Conservation (phyloP, 2,888 invertebrate species). For the Adineta ricciae region DNA sequence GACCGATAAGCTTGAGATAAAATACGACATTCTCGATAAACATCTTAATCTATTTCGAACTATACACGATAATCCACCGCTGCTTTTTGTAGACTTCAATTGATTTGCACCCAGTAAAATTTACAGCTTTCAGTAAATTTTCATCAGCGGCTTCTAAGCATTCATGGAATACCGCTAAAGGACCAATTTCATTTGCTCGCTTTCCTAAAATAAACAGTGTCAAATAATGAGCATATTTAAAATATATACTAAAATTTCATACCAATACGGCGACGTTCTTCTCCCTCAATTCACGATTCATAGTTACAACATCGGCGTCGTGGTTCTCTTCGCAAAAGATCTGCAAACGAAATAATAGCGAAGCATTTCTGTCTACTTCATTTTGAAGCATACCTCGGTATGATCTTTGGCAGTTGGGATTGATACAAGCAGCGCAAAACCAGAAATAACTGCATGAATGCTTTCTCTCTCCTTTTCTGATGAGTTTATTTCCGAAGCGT, state of each 20-base stretch:
- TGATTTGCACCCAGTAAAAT: neutral
- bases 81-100: too few relatives aligned
- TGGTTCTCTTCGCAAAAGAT: neutral
- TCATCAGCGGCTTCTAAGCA: neutral
- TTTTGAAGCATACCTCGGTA: neutral
- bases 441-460: neutral
- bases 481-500: neutral
- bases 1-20: too few relatives aligned
- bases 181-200: neutral
- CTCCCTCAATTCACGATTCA: neutral
- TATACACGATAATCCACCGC: too few relatives aligned
- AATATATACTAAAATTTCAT: neutral
- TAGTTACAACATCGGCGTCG: neutral
- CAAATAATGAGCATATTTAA: neutral
- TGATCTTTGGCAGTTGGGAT: neutral
- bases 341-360: neutral
- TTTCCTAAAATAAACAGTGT: neutral
- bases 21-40: too few relatives aligned
- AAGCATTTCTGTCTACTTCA: neutral
- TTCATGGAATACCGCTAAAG: neutral
- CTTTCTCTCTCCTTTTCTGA: neutral
- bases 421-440: neutral
- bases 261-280: neutral
- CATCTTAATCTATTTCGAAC: too few relatives aligned
- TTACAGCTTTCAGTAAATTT: neutral